Percentiles rank a stretch among this genome's conserved stretches.
phyloP scores from a whole-genome alignment of 2,113 vertebrate genomes.

The Oxyura jamaicensis region DNA sequence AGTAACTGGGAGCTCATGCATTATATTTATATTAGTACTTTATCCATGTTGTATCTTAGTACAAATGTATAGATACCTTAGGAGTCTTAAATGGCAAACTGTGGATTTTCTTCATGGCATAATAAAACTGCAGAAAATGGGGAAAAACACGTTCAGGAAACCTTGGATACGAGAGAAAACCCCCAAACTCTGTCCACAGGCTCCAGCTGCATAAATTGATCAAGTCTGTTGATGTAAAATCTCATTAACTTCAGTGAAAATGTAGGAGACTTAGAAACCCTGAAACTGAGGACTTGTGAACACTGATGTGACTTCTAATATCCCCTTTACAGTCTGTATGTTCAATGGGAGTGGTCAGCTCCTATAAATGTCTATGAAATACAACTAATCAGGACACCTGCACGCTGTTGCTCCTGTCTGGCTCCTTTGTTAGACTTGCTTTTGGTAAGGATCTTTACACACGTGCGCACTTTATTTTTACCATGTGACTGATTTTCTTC shows the following conservation, averaged over 20 bases:
- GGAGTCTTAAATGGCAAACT: neutral
- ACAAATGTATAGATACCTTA: neutral
- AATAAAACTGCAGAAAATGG: neutral
- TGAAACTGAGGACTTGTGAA: neutral
- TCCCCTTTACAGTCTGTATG: neutral
- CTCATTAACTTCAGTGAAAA: neutral
- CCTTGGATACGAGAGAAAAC: neutral
- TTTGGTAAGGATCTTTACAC: neutral
- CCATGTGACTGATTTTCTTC: slow-evolving; percentile 68
- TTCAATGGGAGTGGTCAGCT: neutral
- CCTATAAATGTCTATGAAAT: neutral
- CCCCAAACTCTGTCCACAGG: neutral
- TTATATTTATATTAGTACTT: neutral
- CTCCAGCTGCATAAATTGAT: neutral
- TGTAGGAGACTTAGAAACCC: neutral
- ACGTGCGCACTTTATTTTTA: slow-evolving; percentile 18
- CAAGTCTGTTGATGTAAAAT: neutral
- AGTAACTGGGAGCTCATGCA: neutral
- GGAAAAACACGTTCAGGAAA: neutral
- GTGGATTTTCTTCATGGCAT: neutral
- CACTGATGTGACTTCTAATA: neutral
- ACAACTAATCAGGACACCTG: neutral
- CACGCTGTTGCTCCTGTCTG: neutral
- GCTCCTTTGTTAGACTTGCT: neutral
- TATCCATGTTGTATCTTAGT: too few species aligned